Evolutionary conservation across 2,113 vertebrate genomes (phyloP), one percentile per base, ranked within the genome.

Genomic region (Nicator chloris): DNA sequence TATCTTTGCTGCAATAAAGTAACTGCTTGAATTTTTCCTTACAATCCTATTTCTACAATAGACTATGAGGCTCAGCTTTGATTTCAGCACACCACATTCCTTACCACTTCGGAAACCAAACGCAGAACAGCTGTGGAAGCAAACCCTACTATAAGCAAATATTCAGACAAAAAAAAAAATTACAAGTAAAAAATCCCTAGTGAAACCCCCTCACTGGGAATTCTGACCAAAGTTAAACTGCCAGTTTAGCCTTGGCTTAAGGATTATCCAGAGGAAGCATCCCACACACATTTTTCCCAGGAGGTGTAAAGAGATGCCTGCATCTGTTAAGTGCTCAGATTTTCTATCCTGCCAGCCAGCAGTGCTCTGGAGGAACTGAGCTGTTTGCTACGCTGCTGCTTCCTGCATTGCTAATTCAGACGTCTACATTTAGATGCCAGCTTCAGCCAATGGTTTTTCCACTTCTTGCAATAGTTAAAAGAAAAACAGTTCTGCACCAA

Each of bases 101-200:
- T 82, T 51, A 88, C 80, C 57, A 54, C 30, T 76, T 61, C 4
- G 6, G 72, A 93, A 91, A 88, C 40, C 50, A 94, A 94, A 88
- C 11, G 42, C 56, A 54, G 57, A 96, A 84, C 90, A 94, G 84
- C 90, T 91, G 86, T 82, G 69, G 78, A 91, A 91, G 84, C 65
- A 84, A 71, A 86, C 66, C 42, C 26, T 47, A 40, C 81, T 47
- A 9, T 15, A 63, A 45, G 57, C 77, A 92, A 92, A 85, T 84
- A 92, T 23, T 72, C 69, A 83, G 49, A 61, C 15, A 2, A 3
- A 45, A 68, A 68, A 81, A 66, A 64, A 53, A 64, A 37, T 27
- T 31, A 65, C 39, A 71, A 33, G 70, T 60, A 68, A 63, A 85
- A 88, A 51, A 68, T 47, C 57, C 79, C 60, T 76, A 13, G 27